Evolutionary conservation across 2,888 invertebrate genomes (phyloP).

Genomic region (Galerucella nymphaeae): DNA sequence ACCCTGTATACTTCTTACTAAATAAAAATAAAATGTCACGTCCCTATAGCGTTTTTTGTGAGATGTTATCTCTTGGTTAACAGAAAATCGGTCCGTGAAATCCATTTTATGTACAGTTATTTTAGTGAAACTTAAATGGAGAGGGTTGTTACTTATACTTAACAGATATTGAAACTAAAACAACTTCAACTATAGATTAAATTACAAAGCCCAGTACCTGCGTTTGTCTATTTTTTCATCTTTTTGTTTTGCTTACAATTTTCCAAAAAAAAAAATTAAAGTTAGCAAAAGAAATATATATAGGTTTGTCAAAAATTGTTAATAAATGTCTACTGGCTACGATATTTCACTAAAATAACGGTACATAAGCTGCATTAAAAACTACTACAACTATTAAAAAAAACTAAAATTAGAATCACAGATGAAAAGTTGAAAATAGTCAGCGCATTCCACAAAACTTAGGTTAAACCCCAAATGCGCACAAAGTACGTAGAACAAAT

Average conservation of each 20-base stretch:
- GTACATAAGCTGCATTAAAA: conserved; percentile 30
- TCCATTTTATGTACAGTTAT: conserved; percentile 36
- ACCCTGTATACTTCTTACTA: conserved; percentile 17
- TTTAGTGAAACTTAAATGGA: conserved; percentile 13
- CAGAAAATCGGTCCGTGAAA: conserved; percentile 42
- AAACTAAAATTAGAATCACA: conserved; percentile 60
- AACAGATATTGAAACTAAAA: not conserved
- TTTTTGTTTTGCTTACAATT: not conserved
- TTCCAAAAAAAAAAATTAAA: not conserved
- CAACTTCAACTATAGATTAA: not conserved
- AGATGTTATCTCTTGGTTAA: conserved; percentile 42
- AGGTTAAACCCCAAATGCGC: conserved; percentile 32
- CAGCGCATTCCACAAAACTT: conserved; percentile 30
- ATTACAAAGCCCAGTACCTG: not conserved
- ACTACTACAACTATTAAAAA: conserved; percentile 32
- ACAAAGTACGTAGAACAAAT: conserved; percentile 16
- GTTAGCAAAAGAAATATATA: not conserved
- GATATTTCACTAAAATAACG: conserved; percentile 36
- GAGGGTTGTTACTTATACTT: not conserved
- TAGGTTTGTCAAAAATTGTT: not conserved
- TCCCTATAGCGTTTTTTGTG: conserved; percentile 9
- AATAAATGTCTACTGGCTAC: not conserved
- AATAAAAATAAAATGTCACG: conserved; percentile 15
- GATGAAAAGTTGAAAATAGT: conserved; percentile 52
- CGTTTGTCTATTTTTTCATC: not conserved